Percentiles rank a stretch among this genome's conserved stretches.
Conservation (phyloP, 2,888 invertebrate genomes). For the Ophion obscuratus region DNA sequence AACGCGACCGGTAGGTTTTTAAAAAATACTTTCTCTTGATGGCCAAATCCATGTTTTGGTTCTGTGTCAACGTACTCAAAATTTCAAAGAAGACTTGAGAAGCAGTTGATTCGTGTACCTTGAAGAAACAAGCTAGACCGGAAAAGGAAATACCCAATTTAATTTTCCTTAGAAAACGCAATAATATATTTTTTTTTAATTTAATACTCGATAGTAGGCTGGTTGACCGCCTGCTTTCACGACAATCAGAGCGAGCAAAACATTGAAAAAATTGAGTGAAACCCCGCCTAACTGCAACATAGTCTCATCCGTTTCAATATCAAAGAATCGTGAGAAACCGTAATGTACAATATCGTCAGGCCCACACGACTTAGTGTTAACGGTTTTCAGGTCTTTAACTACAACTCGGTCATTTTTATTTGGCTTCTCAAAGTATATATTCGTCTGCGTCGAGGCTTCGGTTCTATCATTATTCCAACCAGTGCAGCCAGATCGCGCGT, state of each 20-base stretch:
- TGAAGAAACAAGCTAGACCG: constrained; percentile 58
- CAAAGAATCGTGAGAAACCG: neutral
- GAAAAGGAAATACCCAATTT: constrained; percentile 59
- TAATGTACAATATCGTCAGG: neutral
- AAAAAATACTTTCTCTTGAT: constrained; percentile 57
- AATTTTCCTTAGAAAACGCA: constrained; percentile 56
- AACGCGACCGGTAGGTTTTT: constrained; percentile 56
- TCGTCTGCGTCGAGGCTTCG: neutral
- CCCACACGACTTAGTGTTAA: neutral
- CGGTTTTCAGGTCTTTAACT: too few relatives aligned
- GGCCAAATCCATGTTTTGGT: constrained; percentile 68
- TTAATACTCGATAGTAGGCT: constrained; percentile 1
- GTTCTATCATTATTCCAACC: neutral
- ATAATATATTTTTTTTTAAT: neutral
- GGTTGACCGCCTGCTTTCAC: constrained; percentile 1
- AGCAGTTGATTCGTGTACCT: constrained; percentile 51
- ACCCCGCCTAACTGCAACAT: constrained; percentile 8
- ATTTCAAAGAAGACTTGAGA: constrained; percentile 57
- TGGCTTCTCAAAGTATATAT: neutral
- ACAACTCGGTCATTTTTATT: too few relatives aligned
- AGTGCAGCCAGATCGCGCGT: too few relatives aligned
- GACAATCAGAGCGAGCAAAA: neutral
- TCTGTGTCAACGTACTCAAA: constrained; percentile 51
- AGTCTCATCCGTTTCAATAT: neutral
- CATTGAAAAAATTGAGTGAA: constrained; percentile 11